Evolutionary conservation across 2,113 vertebrate genomes (phyloP).

Genomic region (Misgurnus mizolepis): DNA sequence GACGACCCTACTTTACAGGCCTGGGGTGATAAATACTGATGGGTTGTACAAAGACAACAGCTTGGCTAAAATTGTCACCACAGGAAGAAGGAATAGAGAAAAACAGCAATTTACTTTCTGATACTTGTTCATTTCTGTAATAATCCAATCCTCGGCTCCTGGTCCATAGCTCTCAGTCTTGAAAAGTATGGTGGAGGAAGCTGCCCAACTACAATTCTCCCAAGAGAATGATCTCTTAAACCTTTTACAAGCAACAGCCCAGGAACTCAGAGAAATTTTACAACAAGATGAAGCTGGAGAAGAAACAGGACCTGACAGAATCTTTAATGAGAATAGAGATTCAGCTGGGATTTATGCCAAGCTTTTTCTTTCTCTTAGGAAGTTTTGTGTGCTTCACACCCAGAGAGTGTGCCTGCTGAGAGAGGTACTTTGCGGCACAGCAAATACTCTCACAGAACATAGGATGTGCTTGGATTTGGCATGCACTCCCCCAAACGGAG

Average conservation of each 20-base stretch:
- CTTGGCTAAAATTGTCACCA: neutral
- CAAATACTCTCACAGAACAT: slow-evolving; percentile 8
- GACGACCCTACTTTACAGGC: slow-evolving; percentile 36
- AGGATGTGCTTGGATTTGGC: slow-evolving; percentile 18
- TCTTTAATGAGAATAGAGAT: slow-evolving; percentile 18
- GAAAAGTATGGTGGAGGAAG: slow-evolving; percentile 37
- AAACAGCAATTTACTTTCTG: neutral
- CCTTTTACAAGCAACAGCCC: slow-evolving; percentile 13
- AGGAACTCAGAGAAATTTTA: slow-evolving; percentile 34
- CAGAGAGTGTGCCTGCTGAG: slow-evolving; percentile 30
- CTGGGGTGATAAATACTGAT: slow-evolving; percentile 30
- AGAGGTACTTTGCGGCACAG: slow-evolving; percentile 26
- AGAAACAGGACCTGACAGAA: neutral
- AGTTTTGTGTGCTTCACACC: slow-evolving; percentile 20
- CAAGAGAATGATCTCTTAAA: slow-evolving; percentile 30
- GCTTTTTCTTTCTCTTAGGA: slow-evolving; percentile 36
- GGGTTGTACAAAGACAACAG: slow-evolving; percentile 14
- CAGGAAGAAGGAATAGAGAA: slow-evolving; percentile 1
- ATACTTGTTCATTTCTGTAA: neutral
- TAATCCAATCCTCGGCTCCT: neutral
- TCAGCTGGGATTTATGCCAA: slow-evolving; percentile 24
- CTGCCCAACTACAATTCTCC: slow-evolving; percentile 24
- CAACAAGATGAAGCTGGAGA: slow-evolving; percentile 9
- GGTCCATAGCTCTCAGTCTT: neutral
- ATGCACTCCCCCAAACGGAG: slow-evolving; percentile 5